These are phyloP conservation scores for Gerris lacustris DNA, from an alignment of 2,888 invertebrate species.

Conservation along the genomic window DNA sequence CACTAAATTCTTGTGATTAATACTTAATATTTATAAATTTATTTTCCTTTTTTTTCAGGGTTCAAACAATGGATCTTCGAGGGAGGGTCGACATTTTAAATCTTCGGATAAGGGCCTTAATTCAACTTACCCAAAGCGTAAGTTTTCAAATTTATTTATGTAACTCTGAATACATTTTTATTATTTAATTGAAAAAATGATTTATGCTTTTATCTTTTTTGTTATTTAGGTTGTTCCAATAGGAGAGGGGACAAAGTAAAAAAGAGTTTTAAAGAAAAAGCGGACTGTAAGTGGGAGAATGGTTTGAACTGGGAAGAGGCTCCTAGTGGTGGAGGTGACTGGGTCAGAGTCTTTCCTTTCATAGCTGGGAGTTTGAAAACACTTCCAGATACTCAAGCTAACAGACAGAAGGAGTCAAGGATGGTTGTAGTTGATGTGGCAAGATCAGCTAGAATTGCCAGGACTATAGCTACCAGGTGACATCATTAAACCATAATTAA, in stretches of 20 bases:
- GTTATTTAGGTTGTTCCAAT: not conserved
- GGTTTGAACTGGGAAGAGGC: constrained; percentile 57
- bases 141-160: too few species aligned
- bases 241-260: not conserved
- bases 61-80: too few species aligned
- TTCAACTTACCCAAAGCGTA: too few species aligned
- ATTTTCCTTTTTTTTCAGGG: too few species aligned
- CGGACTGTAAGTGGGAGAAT: constrained; percentile 48
- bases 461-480: not conserved
- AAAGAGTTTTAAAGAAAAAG: constrained; percentile 2
- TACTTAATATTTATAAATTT: too few species aligned
- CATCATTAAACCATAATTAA: too few species aligned
- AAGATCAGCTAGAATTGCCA: constrained; percentile 16
- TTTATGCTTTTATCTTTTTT: too few species aligned
- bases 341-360: constrained; percentile 61
- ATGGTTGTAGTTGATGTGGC: constrained; percentile 13
- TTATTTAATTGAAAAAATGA: too few species aligned
- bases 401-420: constrained; percentile 15
- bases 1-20: too few species aligned
- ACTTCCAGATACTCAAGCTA: not conserved
- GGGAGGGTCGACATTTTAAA: too few species aligned
- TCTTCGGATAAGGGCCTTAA: too few species aligned
- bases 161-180: too few species aligned
- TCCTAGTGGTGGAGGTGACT: constrained; percentile 54
- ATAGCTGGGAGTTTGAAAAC: not conserved